phyloP scores from a whole-genome alignment of 2,113 vertebrate species.

The Callipepla californica region DNA sequence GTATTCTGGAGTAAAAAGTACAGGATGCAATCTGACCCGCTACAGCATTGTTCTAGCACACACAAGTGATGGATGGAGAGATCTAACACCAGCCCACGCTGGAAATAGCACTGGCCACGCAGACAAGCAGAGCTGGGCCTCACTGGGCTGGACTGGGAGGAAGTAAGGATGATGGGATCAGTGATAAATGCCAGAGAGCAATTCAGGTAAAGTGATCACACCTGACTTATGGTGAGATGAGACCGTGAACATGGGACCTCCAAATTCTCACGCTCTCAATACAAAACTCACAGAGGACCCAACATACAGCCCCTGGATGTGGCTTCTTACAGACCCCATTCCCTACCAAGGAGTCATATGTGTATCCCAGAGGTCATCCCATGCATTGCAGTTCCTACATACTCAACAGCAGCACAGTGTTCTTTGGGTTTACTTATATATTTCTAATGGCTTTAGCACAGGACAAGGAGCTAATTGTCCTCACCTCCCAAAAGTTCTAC shows the following conservation, averaged over 20 bases:
- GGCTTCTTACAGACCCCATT: not conserved
- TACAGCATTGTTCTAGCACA: not conserved
- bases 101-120: not conserved
- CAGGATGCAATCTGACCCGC: not conserved
- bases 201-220: not conserved
- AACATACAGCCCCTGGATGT: not conserved
- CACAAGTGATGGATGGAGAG: fast-evolving
- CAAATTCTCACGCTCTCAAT: not conserved
- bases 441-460: not conserved
- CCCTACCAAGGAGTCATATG: not conserved
- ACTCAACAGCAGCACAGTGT: not conserved
- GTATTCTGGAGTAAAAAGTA: not conserved
- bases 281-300: not conserved
- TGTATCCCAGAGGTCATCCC: not conserved
- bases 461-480: not conserved
- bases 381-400: not conserved
- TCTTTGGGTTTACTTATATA: not conserved
- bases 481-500: not conserved
- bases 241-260: not conserved
- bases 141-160: not conserved
- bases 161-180: not conserved
- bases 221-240: not conserved
- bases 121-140: not conserved
- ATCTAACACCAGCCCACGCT: fast-evolving
- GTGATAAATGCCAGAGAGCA: not conserved